Conservation (phyloP, 2,113 vertebrate genomes). For the Ptyas mucosa region DNA sequence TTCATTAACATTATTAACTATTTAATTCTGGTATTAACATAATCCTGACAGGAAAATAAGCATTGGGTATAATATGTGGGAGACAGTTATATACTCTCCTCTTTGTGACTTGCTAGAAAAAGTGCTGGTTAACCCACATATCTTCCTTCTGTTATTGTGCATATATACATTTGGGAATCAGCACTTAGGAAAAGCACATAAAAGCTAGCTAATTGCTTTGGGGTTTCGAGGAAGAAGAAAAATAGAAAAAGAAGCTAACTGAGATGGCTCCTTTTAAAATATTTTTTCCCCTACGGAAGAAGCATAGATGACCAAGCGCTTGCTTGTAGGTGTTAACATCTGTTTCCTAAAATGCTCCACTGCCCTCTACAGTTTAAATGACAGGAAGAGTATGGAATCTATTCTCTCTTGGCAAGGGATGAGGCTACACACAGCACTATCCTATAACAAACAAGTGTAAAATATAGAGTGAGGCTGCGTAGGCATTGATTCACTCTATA, state of each 20-base stretch:
- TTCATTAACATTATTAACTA: background rate
- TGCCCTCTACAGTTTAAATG: constrained; percentile 57
- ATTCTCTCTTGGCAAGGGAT: background rate
- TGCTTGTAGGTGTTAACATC: background rate
- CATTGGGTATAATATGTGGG: accelerated
- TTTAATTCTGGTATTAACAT: background rate
- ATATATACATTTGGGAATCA: background rate
- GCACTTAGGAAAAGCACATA: background rate
- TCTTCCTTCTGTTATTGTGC: background rate
- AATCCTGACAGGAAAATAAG: background rate
- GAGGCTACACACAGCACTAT: background rate
- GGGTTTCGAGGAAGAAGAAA: background rate
- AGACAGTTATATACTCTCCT: background rate
- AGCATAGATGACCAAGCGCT: background rate
- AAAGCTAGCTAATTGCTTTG: background rate
- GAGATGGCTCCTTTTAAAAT: background rate
- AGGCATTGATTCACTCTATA: background rate
- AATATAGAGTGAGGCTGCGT: background rate
- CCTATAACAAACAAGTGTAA: background rate
- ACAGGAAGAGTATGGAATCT: background rate
- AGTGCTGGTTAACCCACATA: background rate
- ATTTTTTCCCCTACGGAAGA: background rate
- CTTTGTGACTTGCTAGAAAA: background rate
- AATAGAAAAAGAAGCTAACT: background rate
- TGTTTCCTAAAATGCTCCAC: constrained; percentile 47